Evolutionary conservation across 2,797 vertebrate genomes (phyloP).

Genomic region (Amblyopsis hoosieri): DNA sequence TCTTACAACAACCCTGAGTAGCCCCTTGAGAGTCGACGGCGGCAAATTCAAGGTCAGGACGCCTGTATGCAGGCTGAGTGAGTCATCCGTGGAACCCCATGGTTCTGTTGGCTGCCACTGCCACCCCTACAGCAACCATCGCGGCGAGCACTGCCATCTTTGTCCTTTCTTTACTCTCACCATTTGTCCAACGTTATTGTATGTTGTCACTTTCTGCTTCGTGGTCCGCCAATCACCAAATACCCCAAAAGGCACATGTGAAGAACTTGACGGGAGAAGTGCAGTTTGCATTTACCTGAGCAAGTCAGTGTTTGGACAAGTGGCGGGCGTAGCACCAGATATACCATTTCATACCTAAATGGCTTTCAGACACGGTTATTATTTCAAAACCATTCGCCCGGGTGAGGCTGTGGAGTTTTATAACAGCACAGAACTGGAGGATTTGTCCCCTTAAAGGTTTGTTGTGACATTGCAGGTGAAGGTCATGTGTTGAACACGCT

Average conservation of each 20-base stretch:
- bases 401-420: conserved; percentile 12
- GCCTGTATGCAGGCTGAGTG: conserved; percentile 22
- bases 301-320: neutral
- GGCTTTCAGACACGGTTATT: conserved; percentile 46
- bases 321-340: neutral
- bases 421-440: conserved; percentile 38
- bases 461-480: conserved; percentile 21
- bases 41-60: conserved; percentile 15
- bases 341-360: conserved; percentile 33
- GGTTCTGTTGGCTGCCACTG: conserved; percentile 7
- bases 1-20: conserved; percentile 22
- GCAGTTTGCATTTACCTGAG: too few species aligned
- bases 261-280: too few species aligned
- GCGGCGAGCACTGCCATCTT: too few species aligned
- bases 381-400: conserved; percentile 43
- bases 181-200: neutral
- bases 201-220: neutral
- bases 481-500: conserved; percentile 27
- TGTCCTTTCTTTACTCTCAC: neutral
- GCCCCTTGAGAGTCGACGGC: conserved; percentile 14
- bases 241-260: neutral
- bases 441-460: conserved; percentile 39
- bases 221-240: neutral
- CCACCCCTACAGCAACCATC: too few species aligned
- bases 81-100: conserved; percentile 20